Percentiles rank a stretch among this genome's conserved stretches.
phyloP scores from a whole-genome alignment of 2,888 invertebrate genomes.

The Nomada fucata region DNA sequence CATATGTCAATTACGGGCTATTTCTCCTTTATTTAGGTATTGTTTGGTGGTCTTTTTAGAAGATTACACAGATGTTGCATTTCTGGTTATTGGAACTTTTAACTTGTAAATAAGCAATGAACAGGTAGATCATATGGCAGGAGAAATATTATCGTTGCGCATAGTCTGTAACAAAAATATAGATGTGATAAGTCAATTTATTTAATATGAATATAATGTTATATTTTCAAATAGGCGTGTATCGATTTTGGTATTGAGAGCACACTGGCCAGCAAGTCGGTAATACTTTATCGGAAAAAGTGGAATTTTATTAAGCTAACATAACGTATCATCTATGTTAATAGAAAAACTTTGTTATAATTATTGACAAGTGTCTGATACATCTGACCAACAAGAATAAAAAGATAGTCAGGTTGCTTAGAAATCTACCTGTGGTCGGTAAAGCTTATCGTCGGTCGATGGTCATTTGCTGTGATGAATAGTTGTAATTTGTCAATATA shows the following conservation, averaged over 20 bases:
- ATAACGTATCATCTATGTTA: background rate
- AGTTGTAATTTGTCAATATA: background rate
- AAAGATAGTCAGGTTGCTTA: background rate
- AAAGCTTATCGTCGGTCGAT: slow-evolving; percentile 61
- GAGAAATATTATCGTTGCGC: no score
- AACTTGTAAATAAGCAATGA: no score
- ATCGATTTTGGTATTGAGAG: background rate
- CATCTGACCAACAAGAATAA: background rate
- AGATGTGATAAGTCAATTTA: no score
- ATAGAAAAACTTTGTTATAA: background rate
- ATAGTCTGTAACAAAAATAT: no score
- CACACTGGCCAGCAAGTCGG: background rate
- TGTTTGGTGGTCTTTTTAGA: background rate
- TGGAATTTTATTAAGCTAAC: background rate
- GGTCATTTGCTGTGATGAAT: slow-evolving; percentile 1
- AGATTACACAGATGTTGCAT: no score
- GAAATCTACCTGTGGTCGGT: slow-evolving; percentile 58
- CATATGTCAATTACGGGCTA: no score
- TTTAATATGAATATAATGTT: no score
- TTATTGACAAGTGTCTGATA: background rate
- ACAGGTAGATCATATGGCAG: no score
- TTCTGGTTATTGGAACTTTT: no score
- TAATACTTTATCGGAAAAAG: background rate
- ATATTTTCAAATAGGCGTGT: background rate
- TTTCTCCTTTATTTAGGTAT: background rate